Evolutionary conservation across 2,113 vertebrate species (phyloP).

Genomic region (Gadus chalcogrammus): DNA sequence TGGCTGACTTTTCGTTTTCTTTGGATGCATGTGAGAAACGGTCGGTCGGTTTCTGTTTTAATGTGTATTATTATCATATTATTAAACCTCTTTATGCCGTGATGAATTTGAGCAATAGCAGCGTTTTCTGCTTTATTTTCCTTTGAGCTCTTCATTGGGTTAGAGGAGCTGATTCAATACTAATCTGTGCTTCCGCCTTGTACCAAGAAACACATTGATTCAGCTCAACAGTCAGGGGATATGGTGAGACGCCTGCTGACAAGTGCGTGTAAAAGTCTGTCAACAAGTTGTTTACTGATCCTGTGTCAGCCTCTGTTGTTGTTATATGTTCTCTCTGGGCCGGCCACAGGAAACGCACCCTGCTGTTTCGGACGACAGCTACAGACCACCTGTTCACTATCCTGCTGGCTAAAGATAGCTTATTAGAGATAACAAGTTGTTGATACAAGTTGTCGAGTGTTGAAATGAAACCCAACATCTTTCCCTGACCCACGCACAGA

Average conservation of each 20-base stretch:
- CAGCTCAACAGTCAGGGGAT: constrained; percentile 26
- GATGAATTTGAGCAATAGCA: constrained; percentile 20
- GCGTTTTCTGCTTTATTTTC: constrained; percentile 8
- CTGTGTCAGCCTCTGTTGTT: not conserved
- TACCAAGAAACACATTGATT: not conserved
- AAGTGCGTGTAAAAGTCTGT: constrained; percentile 32
- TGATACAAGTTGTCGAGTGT: no score
- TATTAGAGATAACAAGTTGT: no score
- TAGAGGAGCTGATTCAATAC: no score
- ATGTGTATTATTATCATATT: no score
- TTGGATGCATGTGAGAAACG: constrained; percentile 13
- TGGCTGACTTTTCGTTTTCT: constrained; percentile 16
- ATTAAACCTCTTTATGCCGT: constrained; percentile 21
- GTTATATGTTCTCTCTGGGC: not conserved
- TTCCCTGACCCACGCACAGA: no score
- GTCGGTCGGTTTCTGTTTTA: constrained; percentile 4
- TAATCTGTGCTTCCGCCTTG: not conserved
- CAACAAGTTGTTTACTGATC: constrained; percentile 24
- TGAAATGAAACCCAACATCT: no score
- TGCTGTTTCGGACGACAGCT: no score
- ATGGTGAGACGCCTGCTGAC: not conserved
- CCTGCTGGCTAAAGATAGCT: no score
- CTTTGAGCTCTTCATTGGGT: not conserved
- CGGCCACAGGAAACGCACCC: constrained; percentile 17
- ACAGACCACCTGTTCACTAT: no score